These are phyloP conservation scores for Enteromius paludinosus DNA, from an alignment of 2,797 vertebrate genomes.

Conservation along the genomic window DNA sequence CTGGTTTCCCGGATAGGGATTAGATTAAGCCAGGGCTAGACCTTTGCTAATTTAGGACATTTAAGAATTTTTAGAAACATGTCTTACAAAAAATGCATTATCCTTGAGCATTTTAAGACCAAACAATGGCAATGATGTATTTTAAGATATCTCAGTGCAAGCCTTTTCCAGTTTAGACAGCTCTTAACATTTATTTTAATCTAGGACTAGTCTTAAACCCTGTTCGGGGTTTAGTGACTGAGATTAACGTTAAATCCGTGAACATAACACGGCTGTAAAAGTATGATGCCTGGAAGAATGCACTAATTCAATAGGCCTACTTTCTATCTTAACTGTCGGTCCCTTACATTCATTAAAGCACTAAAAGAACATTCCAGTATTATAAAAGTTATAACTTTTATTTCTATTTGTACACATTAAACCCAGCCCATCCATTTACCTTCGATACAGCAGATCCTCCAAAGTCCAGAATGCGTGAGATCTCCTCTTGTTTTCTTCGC, in stretches of 20 bases:
- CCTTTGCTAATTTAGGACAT: too few species aligned
- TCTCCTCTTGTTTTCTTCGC: constrained; percentile 84
- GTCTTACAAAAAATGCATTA: too few species aligned
- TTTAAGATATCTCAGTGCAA: too few species aligned
- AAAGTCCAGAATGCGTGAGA: constrained; percentile 92
- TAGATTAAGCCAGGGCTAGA: too few species aligned
- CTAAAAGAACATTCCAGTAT: neutral
- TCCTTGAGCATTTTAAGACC: too few species aligned
- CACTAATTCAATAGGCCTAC: too few species aligned
- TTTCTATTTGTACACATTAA: neutral
- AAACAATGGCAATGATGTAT: too few species aligned
- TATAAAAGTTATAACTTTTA: neutral
- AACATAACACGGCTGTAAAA: neutral
- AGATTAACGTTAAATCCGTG: neutral
- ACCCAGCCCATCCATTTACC: constrained; percentile 72
- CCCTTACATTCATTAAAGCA: neutral
- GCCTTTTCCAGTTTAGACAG: too few species aligned
- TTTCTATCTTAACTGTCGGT: neutral
- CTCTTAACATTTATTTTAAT: too few species aligned
- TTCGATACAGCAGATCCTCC: constrained; percentile 95
- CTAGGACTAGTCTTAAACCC: too few species aligned
- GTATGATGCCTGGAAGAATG: neutral
- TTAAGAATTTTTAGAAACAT: too few species aligned
- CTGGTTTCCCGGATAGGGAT: too few species aligned
- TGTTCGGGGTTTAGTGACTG: neutral